Percentiles rank a stretch among this genome's conserved stretches.
phyloP scores from a whole-genome alignment of 2,113 vertebrate genomes.

The Leptocoma aspasia region DNA sequence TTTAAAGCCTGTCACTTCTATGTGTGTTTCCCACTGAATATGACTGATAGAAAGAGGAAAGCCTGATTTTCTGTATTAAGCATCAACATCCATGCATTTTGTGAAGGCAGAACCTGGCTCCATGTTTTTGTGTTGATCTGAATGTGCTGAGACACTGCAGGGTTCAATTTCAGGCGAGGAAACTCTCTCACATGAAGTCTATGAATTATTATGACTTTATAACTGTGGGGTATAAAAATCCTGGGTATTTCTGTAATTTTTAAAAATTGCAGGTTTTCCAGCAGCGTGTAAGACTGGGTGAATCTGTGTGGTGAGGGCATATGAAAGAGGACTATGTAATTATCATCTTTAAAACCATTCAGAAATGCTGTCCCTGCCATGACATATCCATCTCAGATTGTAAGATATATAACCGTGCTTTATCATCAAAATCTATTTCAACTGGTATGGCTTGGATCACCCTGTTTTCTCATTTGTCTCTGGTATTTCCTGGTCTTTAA shows the following conservation, averaged over 20 bases:
- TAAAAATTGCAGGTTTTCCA: not conserved
- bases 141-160: not conserved
- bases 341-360: not conserved
- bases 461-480: slow-evolving; percentile 53
- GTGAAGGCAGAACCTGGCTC: not conserved
- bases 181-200: not conserved
- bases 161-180: not conserved
- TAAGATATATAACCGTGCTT: slow-evolving; percentile 14
- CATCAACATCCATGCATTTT: accelerated
- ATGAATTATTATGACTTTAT: not conserved
- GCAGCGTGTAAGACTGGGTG: not conserved
- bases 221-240: not conserved
- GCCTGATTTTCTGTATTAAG: not conserved
- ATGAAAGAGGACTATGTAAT: not conserved
- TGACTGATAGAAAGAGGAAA: not conserved
- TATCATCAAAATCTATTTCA: slow-evolving; percentile 50
- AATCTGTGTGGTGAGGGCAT: not conserved
- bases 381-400: not conserved
- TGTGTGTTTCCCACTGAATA: not conserved
- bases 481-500: slow-evolving; percentile 55
- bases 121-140: not conserved
- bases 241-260: not conserved
- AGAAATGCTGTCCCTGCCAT: not conserved
- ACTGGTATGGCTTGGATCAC: slow-evolving; percentile 25
- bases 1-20: not conserved